Conservation (phyloP, 2,888 invertebrate genomes). For the Leucoma salicis region DNA sequence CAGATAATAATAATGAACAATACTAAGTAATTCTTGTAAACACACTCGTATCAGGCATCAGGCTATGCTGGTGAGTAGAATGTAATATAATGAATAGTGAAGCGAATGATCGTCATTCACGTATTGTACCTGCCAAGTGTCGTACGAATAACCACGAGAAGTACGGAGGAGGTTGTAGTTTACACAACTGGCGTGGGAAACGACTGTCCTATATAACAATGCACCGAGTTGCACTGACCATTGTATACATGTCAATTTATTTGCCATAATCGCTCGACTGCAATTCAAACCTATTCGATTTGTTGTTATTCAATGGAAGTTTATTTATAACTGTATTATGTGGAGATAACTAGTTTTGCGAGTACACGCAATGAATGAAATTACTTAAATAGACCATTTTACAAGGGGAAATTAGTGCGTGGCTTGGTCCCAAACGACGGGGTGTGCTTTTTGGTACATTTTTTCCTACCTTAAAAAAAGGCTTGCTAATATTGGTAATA, state of each 20-base stretch:
- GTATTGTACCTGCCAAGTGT: slow-evolving; percentile 27
- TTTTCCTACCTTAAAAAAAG: too few relatives aligned
- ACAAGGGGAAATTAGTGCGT: too few relatives aligned
- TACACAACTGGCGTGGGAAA: slow-evolving; percentile 63
- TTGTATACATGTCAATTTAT: slow-evolving; percentile 25
- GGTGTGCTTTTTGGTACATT: too few relatives aligned
- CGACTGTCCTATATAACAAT: slow-evolving; percentile 49
- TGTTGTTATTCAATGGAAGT: slow-evolving; percentile 2
- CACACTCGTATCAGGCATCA: slow-evolving; percentile 10
- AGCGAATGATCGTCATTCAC: slow-evolving; percentile 15
- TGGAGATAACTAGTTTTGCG: background rate
- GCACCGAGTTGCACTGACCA: slow-evolving; percentile 29
- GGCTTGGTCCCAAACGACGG: too few relatives aligned
- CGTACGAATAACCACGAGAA: slow-evolving; percentile 40
- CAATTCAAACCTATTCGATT: slow-evolving; percentile 7
- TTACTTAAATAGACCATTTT: background rate
- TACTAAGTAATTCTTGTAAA: slow-evolving; percentile 6
- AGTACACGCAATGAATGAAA: slow-evolving; percentile 1
- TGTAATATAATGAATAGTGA: slow-evolving; percentile 12
- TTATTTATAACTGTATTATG: slow-evolving; percentile 7
- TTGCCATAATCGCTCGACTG: slow-evolving; percentile 6
- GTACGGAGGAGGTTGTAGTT: slow-evolving; percentile 54
- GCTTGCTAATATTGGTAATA: too few relatives aligned
- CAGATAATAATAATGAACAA: slow-evolving; percentile 5
- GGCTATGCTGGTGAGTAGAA: slow-evolving; percentile 6